phyloP scores from a whole-genome alignment of 2,797 vertebrate species.

The Myotis planiceps region DNA sequence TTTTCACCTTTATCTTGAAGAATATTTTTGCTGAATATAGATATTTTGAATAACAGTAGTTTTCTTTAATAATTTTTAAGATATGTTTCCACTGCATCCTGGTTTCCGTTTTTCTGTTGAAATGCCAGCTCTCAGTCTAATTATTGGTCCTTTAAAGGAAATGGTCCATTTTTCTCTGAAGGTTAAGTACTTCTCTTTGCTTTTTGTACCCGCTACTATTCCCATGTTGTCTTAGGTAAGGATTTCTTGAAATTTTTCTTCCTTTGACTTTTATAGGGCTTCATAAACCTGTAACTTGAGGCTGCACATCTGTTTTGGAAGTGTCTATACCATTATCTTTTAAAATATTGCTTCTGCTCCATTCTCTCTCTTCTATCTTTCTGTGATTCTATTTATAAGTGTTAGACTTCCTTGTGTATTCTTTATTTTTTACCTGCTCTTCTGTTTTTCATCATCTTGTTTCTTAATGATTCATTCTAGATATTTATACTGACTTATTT shows the following conservation, averaged over 20 bases:
- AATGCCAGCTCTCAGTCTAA: background rate
- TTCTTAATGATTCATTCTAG: background rate
- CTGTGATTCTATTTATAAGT: background rate
- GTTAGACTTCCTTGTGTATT: background rate
- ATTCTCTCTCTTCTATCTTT: background rate
- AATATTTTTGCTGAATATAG: background rate
- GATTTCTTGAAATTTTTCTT: background rate
- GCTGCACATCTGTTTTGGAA: background rate
- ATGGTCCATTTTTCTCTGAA: background rate
- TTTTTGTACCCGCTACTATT: background rate
- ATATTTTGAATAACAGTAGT: background rate
- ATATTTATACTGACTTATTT: background rate
- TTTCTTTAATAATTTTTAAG: background rate
- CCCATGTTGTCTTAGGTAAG: background rate
- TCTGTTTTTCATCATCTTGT: background rate
- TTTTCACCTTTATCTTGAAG: background rate
- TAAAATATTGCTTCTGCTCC: background rate
- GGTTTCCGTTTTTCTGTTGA: background rate
- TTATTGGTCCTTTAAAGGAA: background rate
- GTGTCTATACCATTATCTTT: background rate
- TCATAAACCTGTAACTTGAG: background rate
- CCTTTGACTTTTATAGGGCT: background rate
- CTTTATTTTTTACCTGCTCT: background rate
- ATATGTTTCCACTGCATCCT: background rate
- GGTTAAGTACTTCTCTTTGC: background rate